Evolutionary conservation across 2,888 invertebrate species (phyloP), one percentile per base, ranked within the genome.

Genomic region (Drosophila testacea): DNA sequence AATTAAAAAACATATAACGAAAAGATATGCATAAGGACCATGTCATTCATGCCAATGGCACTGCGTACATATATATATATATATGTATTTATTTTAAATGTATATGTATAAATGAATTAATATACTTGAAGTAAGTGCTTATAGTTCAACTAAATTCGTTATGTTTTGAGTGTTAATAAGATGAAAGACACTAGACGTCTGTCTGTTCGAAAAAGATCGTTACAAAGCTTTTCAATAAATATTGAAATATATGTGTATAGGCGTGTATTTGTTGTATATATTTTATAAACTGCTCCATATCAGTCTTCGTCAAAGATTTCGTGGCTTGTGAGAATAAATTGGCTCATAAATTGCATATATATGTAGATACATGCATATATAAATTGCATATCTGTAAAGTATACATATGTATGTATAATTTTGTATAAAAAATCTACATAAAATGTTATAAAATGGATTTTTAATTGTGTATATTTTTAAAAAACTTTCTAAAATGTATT

Each of bases 91-190:
- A 73, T 52, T n/a, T 64, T 55, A 47, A 47, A 16, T 56, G 27
- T 47, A 56, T 59, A 47, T 71, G 42, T 69, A 57, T 54, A 48
- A 67, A 51, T 64, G 28, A 46, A 46, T 47, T 28, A 47, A 34
- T 27, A 64, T 84, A 75, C 71, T 64, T 76, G 46, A 52, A 77
- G 69, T 80, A 65, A 72, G 71, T 77, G 86, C 87, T 86, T 87
- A 83, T 64, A 83, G 87, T 84, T 83, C 69, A 83, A 83, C 89
- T 83, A 84, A 84, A 84, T 89, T 84, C 83, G 83, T 73, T 75
- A 86, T 54, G 70, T 79, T 76, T 69, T 62, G 48, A 41, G 64
- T 70, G 59, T 79, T 55, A 39, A 57, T 48, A 60, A 62, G 62
- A 39, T 46, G 48, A 76, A 87, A 83, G 85, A 89, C 83, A 84